A percentile compares a stretch with the other conserved stretches of the same genome.
Evolutionary conservation across 1,140 invertebrate species (phyloP).

Genomic region (Macrotrachela quadricornifera): DNA sequence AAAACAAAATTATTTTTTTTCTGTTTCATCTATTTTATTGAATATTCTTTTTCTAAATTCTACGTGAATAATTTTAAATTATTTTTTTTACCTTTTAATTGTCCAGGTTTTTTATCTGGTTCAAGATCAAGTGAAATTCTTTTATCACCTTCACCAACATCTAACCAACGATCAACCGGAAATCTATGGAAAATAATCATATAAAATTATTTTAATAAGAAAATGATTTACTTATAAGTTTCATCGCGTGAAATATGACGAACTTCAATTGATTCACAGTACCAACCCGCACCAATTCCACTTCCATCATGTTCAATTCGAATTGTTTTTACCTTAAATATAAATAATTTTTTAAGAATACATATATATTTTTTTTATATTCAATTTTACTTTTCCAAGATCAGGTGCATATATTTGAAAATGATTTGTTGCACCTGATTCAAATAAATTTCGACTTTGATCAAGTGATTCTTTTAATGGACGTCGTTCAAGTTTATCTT

Average conservation of each 20-base stretch:
- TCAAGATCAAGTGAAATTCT: conserved; percentile 23
- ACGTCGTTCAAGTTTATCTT: neutral
- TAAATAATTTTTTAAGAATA: neutral
- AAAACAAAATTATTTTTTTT: too few relatives aligned
- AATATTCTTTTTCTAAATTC: too few relatives aligned
- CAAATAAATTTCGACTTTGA: neutral
- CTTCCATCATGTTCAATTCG: conserved; percentile 28
- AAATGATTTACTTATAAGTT: too few relatives aligned
- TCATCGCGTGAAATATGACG: conserved; percentile 8
- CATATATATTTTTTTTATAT: neutral
- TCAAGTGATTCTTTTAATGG: too few relatives aligned
- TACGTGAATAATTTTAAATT: too few relatives aligned
- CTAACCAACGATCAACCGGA: conserved; percentile 26
- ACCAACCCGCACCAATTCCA: conserved; percentile 26
- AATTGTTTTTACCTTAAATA: conserved; percentile 10
- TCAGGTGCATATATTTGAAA: neutral
- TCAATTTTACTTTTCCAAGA: conserved; percentile 4
- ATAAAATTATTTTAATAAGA: too few relatives aligned
- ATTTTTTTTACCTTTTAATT: too few relatives aligned
- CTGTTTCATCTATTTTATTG: too few relatives aligned
- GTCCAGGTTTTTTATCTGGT: conserved; percentile 14
- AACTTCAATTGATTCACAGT: conserved; percentile 24
- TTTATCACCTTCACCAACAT: conserved; percentile 21
- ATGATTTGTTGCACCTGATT: neutral
- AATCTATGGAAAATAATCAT: conserved; percentile 15